phyloP scores from a whole-genome alignment of 1,140 invertebrate genomes.

The Catajapyx aquilonaris region DNA sequence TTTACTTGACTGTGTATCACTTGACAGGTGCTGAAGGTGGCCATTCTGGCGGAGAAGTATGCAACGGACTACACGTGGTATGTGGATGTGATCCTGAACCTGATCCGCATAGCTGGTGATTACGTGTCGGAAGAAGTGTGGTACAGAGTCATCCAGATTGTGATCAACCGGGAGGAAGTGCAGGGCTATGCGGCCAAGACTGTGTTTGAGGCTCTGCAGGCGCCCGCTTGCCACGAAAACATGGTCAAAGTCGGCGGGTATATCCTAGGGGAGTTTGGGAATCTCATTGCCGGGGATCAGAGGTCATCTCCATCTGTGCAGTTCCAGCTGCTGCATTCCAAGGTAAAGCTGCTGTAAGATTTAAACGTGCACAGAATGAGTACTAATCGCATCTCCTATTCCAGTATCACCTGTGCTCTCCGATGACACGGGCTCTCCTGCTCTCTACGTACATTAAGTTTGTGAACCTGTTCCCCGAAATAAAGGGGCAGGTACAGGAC shows the following conservation, averaged over 20 bases:
- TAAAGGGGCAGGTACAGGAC: constrained; percentile 88
- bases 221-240: constrained; percentile 98
- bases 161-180: constrained; percentile 97
- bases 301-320: constrained; percentile 88
- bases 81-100: constrained; percentile 97
- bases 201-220: constrained; percentile 95
- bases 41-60: constrained; percentile 98
- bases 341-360: too few relatives aligned
- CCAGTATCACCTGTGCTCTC: constrained; percentile 87
- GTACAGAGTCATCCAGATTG: constrained; percentile 99
- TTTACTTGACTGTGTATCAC: too few relatives aligned
- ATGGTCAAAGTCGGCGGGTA: constrained; percentile 99
- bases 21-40: constrained; percentile 82
- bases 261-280: constrained; percentile 98
- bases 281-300: constrained; percentile 96
- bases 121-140: constrained; percentile 96
- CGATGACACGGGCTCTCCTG: constrained; percentile 83
- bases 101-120: constrained; percentile 98
- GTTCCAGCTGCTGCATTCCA: constrained; percentile 92
- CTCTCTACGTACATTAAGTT: constrained; percentile 99
- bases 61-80: constrained; percentile 98
- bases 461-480: constrained; percentile 97
- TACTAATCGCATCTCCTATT: constrained; percentile 15
- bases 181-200: constrained; percentile 99
- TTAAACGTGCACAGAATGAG: constrained; percentile 18